These are phyloP conservation scores for Odocoileus virginianus DNA, from an alignment of 2,113 vertebrate genomes.

Conservation along the genomic window DNA sequence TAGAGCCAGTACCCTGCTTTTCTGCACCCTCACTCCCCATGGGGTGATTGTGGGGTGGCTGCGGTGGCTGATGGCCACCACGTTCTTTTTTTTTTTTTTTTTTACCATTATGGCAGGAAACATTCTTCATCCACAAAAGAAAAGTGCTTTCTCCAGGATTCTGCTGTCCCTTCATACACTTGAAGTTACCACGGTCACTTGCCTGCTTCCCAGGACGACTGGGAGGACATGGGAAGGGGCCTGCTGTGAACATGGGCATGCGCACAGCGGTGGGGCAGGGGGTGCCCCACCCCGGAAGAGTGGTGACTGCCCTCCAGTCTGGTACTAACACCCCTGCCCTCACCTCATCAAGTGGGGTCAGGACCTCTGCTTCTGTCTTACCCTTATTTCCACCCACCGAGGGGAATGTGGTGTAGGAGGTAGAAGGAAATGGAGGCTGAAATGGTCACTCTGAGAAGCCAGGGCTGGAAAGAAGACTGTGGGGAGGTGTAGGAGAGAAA, in stretches of 20 bases:
- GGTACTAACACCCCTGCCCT: not conserved
- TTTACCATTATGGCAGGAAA: not conserved
- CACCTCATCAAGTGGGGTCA: not conserved
- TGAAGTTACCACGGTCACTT: not conserved
- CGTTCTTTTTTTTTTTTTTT: no score
- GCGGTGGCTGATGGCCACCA: not conserved
- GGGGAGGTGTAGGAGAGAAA: not conserved
- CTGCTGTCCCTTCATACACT: not conserved
- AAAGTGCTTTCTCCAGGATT: not conserved
- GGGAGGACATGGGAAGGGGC: not conserved
- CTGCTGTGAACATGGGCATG: fast-evolving
- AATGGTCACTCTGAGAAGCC: not conserved
- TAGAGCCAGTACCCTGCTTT: not conserved
- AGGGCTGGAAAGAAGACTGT: not conserved
- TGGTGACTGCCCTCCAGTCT: no score
- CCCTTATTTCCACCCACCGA: not conserved
- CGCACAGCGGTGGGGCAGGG: fast-evolving
- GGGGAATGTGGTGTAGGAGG: not conserved
- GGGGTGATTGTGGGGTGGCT: not conserved
- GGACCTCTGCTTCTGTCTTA: not conserved
- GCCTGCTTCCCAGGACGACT: not conserved
- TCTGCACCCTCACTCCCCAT: not conserved
- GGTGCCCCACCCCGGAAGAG: not conserved
- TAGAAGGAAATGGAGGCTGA: not conserved
- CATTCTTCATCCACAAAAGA: not conserved